Conservation (phyloP, 1,140 invertebrate genomes). For the Nixonia krombeini region DNA sequence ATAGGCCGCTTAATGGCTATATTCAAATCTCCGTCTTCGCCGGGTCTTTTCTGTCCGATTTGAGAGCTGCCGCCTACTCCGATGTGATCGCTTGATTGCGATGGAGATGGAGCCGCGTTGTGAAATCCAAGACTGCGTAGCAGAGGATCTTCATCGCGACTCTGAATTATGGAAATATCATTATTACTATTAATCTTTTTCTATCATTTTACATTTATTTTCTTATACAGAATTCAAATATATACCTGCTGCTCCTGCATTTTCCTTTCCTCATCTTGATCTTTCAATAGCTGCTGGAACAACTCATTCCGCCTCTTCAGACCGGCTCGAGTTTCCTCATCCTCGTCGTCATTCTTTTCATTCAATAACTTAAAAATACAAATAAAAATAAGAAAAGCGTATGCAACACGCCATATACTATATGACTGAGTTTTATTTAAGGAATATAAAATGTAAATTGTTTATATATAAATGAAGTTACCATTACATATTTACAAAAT, state of each 20-base stretch:
- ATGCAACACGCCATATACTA: background rate
- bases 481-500: too few species aligned
- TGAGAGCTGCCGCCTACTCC: constrained; percentile 66
- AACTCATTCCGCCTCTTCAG: constrained; percentile 80
- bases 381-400: constrained; percentile 23
- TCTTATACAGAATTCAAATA: too few species aligned
- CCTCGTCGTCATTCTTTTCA: constrained; percentile 86
- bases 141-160: constrained; percentile 73
- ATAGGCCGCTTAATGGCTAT: constrained; percentile 72
- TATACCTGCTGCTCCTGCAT: constrained; percentile 58
- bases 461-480: too few species aligned
- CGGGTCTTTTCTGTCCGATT: constrained; percentile 78
- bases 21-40: constrained; percentile 77
- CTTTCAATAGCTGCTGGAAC: constrained; percentile 84
- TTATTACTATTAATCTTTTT: background rate
- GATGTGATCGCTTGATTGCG: constrained; percentile 62
- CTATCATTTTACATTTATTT: constrained; percentile 1
- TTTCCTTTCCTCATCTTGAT: constrained; percentile 66
- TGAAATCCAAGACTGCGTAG: constrained; percentile 76
- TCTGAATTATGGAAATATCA: too few species aligned
- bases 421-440: too few species aligned
- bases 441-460: too few species aligned
- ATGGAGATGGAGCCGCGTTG: constrained; percentile 70
- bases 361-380: constrained; percentile 82
- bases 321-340: constrained; percentile 75